Percentiles rank a stretch among this genome's conserved stretches.
These are phyloP conservation scores for Acleris holmiana DNA, from an alignment of 2,888 invertebrate species.

Conservation along the genomic window DNA sequence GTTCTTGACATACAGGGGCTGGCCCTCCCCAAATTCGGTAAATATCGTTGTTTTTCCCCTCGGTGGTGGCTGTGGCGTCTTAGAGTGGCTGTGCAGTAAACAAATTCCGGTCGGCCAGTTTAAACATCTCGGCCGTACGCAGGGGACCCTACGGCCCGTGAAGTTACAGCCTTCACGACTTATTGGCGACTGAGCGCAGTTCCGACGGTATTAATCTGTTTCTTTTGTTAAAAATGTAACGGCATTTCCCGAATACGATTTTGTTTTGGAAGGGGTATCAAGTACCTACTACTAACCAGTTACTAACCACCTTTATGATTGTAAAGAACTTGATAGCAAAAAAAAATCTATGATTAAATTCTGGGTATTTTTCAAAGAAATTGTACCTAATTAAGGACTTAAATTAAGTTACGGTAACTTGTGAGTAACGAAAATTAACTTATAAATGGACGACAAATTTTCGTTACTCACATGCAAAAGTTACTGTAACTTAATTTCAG, in stretches of 20 bases:
- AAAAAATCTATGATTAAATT: no score
- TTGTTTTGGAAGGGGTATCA: not conserved
- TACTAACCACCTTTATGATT: no score
- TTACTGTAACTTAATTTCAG: no score
- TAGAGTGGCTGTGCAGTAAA: slow-evolving; percentile 53
- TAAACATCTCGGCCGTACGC: slow-evolving; percentile 58
- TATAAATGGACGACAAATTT: no score
- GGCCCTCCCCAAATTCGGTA: not conserved
- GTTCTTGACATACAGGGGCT: no score
- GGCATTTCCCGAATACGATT: slow-evolving; percentile 40
- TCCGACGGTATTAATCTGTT: slow-evolving; percentile 34
- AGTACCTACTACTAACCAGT: no score
- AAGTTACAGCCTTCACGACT: slow-evolving; percentile 66
- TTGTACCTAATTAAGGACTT: no score
- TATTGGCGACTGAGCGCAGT: slow-evolving; percentile 47
- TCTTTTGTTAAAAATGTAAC: slow-evolving; percentile 43
- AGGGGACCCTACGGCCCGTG: slow-evolving; percentile 64
- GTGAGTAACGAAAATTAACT: no score
- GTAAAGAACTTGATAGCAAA: no score
- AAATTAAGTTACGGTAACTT: no score
- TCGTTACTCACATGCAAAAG: no score
- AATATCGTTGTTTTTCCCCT: slow-evolving; percentile 19
- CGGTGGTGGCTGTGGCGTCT: slow-evolving; percentile 38
- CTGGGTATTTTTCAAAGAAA: no score
- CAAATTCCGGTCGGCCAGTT: slow-evolving; percentile 64